phyloP scores from a whole-genome alignment of 2,113 vertebrate genomes.

The Argyrosomus japonicus region DNA sequence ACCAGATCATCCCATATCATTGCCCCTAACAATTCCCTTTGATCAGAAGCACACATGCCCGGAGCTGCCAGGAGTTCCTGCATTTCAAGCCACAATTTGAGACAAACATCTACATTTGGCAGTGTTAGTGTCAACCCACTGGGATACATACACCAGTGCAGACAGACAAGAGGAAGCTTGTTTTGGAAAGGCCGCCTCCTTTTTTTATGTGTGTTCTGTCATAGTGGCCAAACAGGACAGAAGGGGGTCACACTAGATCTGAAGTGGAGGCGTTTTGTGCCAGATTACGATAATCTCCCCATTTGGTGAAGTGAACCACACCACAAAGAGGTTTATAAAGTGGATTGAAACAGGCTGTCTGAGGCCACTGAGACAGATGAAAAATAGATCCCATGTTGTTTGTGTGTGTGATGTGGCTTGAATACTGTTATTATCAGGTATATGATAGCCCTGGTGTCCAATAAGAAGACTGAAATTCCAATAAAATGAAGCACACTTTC shows the following conservation, averaged over 20 bases:
- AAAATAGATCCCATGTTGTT: slow-evolving; percentile 28
- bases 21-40: slow-evolving; percentile 25
- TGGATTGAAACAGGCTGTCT: slow-evolving; percentile 40
- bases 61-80: background rate
- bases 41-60: slow-evolving; percentile 27
- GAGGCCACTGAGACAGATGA: slow-evolving; percentile 34
- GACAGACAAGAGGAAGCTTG: slow-evolving; percentile 37
- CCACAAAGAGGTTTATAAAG: slow-evolving; percentile 71
- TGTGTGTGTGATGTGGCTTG: background rate
- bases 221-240: slow-evolving; percentile 43
- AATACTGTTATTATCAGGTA: background rate
- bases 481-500: background rate
- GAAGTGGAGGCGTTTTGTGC: slow-evolving; percentile 61
- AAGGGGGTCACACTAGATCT: slow-evolving; percentile 48
- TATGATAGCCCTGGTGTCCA: background rate
- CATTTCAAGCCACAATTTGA: slow-evolving; percentile 32
- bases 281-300: slow-evolving; percentile 79
- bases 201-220: slow-evolving; percentile 8
- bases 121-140: background rate
- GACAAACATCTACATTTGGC: slow-evolving; percentile 30
- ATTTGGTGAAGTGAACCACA: slow-evolving; percentile 57
- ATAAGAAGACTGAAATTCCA: background rate
- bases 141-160: slow-evolving; percentile 25
- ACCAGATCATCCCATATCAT: slow-evolving; percentile 26
- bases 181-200: slow-evolving; percentile 24